Conservation (phyloP, 2,113 vertebrate genomes). For the Apodemus sylvaticus region DNA sequence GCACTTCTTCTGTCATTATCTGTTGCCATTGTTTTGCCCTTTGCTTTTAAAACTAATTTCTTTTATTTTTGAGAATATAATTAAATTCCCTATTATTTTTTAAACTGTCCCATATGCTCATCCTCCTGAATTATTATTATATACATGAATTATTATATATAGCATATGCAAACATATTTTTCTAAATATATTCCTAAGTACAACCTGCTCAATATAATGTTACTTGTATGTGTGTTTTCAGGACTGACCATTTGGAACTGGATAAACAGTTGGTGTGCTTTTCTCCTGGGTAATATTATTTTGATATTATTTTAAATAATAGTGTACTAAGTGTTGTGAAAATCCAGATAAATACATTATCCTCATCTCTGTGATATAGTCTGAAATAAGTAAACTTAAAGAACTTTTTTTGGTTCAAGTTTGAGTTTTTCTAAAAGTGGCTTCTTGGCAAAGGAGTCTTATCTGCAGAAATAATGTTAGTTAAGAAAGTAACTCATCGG, state of each 20-base stretch:
- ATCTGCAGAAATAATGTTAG: not conserved
- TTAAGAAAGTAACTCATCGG: conserved; percentile 55
- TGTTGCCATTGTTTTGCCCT: not conserved
- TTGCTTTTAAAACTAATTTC: not conserved
- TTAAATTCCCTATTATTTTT: not conserved
- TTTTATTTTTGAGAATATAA: not conserved
- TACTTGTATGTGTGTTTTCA: not conserved
- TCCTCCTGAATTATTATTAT: not conserved
- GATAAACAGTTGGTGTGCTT: not conserved
- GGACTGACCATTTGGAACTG: not conserved
- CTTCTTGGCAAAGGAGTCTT: conserved; percentile 46
- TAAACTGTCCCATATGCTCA: not conserved
- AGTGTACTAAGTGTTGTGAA: not conserved
- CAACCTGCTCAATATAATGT: not conserved
- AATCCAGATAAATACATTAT: not conserved
- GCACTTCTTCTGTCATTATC: not conserved
- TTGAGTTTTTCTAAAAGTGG: conserved; percentile 22
- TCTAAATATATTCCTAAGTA: not conserved
- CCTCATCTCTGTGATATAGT: not conserved
- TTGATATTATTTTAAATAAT: not conserved
- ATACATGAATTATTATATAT: not conserved
- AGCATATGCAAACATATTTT: not conserved
- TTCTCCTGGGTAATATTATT: no score
- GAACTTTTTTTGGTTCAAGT: not conserved
- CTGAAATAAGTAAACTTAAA: not conserved